A percentile compares a stretch with the other conserved stretches of the same genome.
Evolutionary conservation across 2,888 invertebrate species (phyloP).

Genomic region (Rapana venosa): DNA sequence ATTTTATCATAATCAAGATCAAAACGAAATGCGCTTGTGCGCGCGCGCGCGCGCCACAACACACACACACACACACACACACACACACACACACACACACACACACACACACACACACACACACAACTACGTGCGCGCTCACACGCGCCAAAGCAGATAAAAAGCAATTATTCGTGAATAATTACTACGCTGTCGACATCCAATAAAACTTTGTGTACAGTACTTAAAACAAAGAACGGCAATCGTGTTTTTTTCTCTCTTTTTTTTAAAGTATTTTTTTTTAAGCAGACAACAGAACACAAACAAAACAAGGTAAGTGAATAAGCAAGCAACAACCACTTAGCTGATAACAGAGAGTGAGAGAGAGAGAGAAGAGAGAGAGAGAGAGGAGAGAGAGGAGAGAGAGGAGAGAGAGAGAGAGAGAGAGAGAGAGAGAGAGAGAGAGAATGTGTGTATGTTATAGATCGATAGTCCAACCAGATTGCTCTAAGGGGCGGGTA

Average conservation of each 20-base stretch:
- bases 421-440: background rate
- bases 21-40: too few species aligned
- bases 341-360: background rate
- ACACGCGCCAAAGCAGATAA: background rate
- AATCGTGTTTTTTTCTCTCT: too few species aligned
- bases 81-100: background rate
- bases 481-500: too few species aligned
- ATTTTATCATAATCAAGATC: too few species aligned
- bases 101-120: conserved; percentile 12
- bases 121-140: background rate
- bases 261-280: too few species aligned
- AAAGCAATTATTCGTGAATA: too few species aligned
- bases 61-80: background rate
- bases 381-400: conserved; percentile 1
- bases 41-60: background rate
- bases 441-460: background rate
- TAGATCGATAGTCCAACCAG: too few species aligned
- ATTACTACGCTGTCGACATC: too few species aligned
- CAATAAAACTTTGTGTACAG: too few species aligned
- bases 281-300: too few species aligned
- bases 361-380: background rate
- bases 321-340: background rate
- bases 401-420: background rate
- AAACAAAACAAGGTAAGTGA: background rate
- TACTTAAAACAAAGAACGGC: too few species aligned